phyloP scores from a whole-genome alignment of 2,797 vertebrate species.

The Cichlasoma orientale region DNA sequence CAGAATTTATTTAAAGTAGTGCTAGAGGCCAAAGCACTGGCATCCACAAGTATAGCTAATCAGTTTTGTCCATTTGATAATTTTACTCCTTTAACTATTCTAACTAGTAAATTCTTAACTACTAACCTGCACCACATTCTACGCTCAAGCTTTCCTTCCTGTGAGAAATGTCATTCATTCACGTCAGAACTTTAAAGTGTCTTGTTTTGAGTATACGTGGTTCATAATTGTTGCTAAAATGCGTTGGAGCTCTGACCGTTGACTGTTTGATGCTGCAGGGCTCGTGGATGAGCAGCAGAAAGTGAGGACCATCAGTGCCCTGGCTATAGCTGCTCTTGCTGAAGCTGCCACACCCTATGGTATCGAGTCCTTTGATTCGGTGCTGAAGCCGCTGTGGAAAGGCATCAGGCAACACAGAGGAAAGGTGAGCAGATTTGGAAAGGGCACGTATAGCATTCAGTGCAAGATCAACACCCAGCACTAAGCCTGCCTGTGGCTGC shows the following conservation, averaged over 20 bases:
- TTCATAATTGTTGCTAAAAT: neutral
- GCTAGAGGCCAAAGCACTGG: neutral
- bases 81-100: neutral
- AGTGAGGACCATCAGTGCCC: slow-evolving; percentile 96
- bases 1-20: too few species aligned
- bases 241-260: neutral
- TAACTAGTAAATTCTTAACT: neutral
- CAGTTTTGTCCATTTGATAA: neutral
- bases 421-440: slow-evolving; percentile 85
- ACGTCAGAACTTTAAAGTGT: neutral
- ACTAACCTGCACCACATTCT: neutral
- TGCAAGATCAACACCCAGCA: slow-evolving; percentile 43
- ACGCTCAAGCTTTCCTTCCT: too few species aligned
- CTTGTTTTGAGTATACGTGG: neutral
- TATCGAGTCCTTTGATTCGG: slow-evolving; percentile 98
- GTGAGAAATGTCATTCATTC: neutral
- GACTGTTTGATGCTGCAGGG: slow-evolving; percentile 74
- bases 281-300: slow-evolving; percentile 99
- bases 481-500: slow-evolving; percentile 35
- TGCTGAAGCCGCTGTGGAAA: slow-evolving; percentile 98
- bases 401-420: slow-evolving; percentile 98
- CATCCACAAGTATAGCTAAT: neutral
- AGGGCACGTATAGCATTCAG: neutral
- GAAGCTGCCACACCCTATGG: slow-evolving; percentile 98
- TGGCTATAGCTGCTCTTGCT: slow-evolving; percentile 97